These are phyloP conservation scores for Atopsyche davidsoni DNA, from an alignment of 1,140 invertebrate species.

Conservation along the genomic window DNA sequence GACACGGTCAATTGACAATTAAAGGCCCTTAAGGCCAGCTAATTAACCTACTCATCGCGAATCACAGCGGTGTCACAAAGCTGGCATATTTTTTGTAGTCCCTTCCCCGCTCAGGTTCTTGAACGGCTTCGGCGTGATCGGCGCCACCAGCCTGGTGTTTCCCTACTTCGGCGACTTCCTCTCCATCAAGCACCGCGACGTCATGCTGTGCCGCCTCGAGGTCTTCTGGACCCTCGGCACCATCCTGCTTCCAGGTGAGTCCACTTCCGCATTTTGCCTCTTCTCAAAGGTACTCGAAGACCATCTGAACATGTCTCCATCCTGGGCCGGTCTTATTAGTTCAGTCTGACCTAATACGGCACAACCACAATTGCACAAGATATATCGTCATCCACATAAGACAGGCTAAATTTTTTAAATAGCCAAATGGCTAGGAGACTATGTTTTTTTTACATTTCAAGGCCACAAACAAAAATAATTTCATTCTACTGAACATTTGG, in stretches of 20 bases:
- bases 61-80: slow-evolving; percentile 4
- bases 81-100: slow-evolving; percentile 39
- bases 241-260: slow-evolving; percentile 49
- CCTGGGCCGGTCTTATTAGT: too few relatives aligned
- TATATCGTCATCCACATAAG: background rate
- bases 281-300: background rate
- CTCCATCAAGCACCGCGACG: slow-evolving; percentile 48
- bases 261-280: background rate
- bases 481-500: too few relatives aligned
- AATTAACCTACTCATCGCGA: background rate
- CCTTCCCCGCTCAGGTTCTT: slow-evolving; percentile 52
- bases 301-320: too few relatives aligned
- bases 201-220: slow-evolving; percentile 51
- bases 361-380: background rate
- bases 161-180: slow-evolving; percentile 56
- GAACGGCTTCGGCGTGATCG: slow-evolving; percentile 57
- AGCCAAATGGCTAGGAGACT: too few relatives aligned
- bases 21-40: too few relatives aligned
- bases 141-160: slow-evolving; percentile 52
- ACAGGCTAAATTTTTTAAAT: too few relatives aligned
- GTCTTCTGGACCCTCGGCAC: slow-evolving; percentile 55
- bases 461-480: too few relatives aligned
- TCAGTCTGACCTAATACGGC: background rate
- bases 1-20: too few relatives aligned
- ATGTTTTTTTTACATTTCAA: too few relatives aligned